A percentile compares a stretch with the other conserved stretches of the same genome.
phyloP scores from a whole-genome alignment of 1,140 invertebrate genomes.

The Samia ricini region DNA sequence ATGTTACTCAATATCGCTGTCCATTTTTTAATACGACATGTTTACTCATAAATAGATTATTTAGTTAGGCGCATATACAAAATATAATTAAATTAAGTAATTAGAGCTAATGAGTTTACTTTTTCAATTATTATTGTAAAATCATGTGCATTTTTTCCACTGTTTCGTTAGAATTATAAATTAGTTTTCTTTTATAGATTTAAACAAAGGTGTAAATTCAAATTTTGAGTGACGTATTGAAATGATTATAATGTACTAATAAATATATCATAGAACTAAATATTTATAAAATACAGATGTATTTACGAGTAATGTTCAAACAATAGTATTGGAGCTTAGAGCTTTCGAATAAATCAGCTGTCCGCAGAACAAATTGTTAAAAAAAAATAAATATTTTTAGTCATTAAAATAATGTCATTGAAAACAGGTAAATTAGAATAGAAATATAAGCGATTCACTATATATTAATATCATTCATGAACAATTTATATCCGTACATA shows the following conservation, averaged over 20 bases:
- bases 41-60: neutral
- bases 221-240: neutral
- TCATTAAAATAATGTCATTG: constrained; percentile 36
- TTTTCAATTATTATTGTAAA: neutral
- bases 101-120: no score
- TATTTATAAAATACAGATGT: neutral
- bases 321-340: constrained; percentile 17
- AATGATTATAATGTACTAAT: neutral
- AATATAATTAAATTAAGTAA: neutral
- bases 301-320: neutral
- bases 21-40: constrained; percentile 23
- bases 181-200: no score
- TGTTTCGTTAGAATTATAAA: neutral
- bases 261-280: neutral
- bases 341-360: constrained; percentile 19
- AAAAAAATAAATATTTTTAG: constrained; percentile 16
- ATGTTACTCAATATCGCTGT: constrained; percentile 25
- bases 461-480: constrained; percentile 34
- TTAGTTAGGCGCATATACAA: neutral
- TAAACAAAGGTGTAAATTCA: neutral
- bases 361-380: constrained; percentile 9
- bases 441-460: constrained; percentile 32
- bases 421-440: constrained; percentile 57
- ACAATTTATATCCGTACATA: constrained; percentile 30
- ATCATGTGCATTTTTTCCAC: neutral